These are phyloP conservation scores for Stenolophus ochropezus DNA, from an alignment of 2,888 invertebrate genomes.

Conservation along the genomic window DNA sequence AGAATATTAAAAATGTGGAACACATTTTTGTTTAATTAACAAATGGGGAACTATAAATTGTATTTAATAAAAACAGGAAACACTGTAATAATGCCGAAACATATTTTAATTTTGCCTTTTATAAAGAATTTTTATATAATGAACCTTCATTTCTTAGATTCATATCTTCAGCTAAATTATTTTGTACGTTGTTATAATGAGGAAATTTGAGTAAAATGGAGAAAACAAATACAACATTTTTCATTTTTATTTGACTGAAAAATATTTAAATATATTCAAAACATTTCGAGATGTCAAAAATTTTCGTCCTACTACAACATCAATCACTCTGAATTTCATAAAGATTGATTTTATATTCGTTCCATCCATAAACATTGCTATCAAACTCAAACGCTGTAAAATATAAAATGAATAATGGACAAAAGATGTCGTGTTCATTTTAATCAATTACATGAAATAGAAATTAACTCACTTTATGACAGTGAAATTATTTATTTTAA, in stretches of 20 bases:
- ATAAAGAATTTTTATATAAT: conserved; percentile 21
- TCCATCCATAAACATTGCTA: not conserved
- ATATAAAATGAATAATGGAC: not conserved
- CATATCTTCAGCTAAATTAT: not conserved
- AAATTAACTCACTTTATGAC: too few relatives aligned
- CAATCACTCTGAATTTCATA: not conserved
- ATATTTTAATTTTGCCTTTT: not conserved
- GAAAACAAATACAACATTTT: not conserved
- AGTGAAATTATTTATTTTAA: too few relatives aligned
- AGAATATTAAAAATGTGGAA: conserved; percentile 16
- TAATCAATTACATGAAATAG: too few relatives aligned
- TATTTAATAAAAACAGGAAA: conserved; percentile 23
- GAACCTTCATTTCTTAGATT: not conserved
- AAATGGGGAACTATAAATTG: conserved; percentile 27
- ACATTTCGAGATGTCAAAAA: conserved; percentile 3
- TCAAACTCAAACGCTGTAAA: not conserved
- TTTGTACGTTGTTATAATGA: not conserved
- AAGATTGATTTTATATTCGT: not conserved
- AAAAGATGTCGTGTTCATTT: too few relatives aligned
- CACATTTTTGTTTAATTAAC: conserved; percentile 36
- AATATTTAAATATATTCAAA: conserved; percentile 20
- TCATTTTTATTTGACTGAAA: not conserved
- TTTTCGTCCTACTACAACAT: not conserved
- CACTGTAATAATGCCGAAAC: not conserved
- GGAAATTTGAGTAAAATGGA: not conserved